Percentiles rank a stretch among this genome's conserved stretches.
Conservation (phyloP, 2,113 vertebrate genomes). For the Otis tarda region DNA sequence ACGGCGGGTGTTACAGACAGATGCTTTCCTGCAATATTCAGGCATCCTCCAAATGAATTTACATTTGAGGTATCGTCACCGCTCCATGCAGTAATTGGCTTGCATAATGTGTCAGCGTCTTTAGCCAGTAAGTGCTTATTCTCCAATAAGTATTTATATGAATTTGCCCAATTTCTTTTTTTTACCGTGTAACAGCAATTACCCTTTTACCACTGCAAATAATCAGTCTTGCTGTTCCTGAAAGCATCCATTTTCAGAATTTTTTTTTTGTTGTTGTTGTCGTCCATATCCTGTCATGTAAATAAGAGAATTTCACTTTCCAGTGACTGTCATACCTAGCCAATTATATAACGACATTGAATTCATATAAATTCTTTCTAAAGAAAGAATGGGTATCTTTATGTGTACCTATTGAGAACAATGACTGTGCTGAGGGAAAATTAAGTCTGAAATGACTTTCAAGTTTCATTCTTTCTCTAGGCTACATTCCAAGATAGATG, state of each 20-base stretch:
- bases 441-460: conserved; percentile 6
- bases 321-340: neutral
- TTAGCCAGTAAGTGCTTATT: neutral
- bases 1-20: neutral
- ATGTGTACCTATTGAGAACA: neutral
- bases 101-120: neutral
- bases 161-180: neutral
- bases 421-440: neutral
- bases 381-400: neutral
- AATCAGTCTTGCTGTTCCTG: neutral
- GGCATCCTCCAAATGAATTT: neutral
- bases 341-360: neutral
- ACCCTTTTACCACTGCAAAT: neutral
- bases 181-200: neutral
- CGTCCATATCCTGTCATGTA: neutral
- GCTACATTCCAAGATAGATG: neutral
- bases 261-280: neutral
- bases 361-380: neutral
- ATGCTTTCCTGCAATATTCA: neutral
- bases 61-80: neutral
- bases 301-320: conserved; percentile 4
- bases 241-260: neutral
- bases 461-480: neutral
- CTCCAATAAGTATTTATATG: neutral
- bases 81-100: neutral